phyloP scores from a whole-genome alignment of 2,888 invertebrate genomes.

The Hyposoter dolosus region DNA sequence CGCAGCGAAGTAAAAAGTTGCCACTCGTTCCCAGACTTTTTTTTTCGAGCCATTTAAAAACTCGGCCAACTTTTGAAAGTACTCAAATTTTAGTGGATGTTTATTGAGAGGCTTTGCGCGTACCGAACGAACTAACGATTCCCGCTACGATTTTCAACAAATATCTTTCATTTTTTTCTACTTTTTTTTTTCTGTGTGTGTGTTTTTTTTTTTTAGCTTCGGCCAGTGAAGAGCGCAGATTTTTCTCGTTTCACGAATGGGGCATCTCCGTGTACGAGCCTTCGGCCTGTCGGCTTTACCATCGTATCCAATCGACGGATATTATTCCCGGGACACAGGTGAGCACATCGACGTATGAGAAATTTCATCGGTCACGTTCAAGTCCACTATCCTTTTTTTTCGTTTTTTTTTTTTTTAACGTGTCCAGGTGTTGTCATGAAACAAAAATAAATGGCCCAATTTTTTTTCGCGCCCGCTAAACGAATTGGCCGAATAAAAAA shows the following conservation, averaged over 20 bases:
- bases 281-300: slow-evolving; percentile 89
- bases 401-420: not conserved
- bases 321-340: slow-evolving; percentile 90
- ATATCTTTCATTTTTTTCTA: not conserved
- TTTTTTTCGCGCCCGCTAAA: not conserved
- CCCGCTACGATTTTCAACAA: not conserved
- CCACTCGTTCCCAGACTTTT: not conserved
- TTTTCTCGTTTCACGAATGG: slow-evolving; percentile 91
- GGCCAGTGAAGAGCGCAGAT: slow-evolving; percentile 88
- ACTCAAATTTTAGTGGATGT: not conserved
- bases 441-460: slow-evolving; percentile 8
- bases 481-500: not conserved
- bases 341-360: slow-evolving; percentile 49
- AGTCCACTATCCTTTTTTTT: not conserved
- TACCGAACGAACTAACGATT: too few species aligned
- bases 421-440: slow-evolving; percentile 19
- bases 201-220: slow-evolving; percentile 83
- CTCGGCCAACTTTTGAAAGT: not conserved
- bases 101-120: not conserved
- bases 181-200: not conserved
- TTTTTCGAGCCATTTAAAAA: not conserved
- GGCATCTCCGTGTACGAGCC: slow-evolving; percentile 91
- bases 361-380: slow-evolving; percentile 49
- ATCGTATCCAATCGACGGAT: slow-evolving; percentile 90
- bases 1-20: not conserved